Percentiles rank a stretch among this genome's conserved stretches.
phyloP scores from a whole-genome alignment of 2,797 vertebrate species.

The Sebastiscus tertius region DNA sequence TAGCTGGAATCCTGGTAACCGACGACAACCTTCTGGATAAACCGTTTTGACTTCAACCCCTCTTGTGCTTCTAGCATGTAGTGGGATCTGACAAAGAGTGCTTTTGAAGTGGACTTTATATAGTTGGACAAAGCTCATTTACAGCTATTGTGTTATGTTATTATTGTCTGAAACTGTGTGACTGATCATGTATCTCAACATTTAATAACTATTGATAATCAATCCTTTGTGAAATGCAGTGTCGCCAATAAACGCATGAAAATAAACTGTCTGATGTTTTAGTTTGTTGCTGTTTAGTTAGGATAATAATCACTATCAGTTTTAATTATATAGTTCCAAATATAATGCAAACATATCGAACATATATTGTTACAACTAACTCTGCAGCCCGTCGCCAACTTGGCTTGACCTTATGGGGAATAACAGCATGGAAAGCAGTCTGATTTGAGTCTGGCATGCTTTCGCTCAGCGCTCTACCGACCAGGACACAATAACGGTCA shows the following conservation, averaged over 20 bases:
- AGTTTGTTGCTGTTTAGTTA: neutral
- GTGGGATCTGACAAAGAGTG: constrained; percentile 23
- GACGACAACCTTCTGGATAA: constrained; percentile 1
- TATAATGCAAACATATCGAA: neutral
- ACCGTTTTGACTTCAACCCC: neutral
- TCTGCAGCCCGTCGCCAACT: constrained; percentile 7
- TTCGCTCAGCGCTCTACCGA: constrained; percentile 46
- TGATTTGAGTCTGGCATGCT: constrained; percentile 49
- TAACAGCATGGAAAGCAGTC: constrained; percentile 55
- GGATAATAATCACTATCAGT: neutral
- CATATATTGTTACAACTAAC: neutral
- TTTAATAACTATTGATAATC: neutral
- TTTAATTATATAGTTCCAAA: neutral
- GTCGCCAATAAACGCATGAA: constrained; percentile 65
- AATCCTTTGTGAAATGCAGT: constrained; percentile 43
- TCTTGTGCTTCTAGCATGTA: neutral
- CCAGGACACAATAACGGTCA: constrained; percentile 67
- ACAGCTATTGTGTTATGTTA: neutral
- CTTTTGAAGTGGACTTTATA: constrained; percentile 35
- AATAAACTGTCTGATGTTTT: constrained; percentile 30
- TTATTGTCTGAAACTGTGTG: constrained; percentile 4
- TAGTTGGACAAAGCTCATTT: neutral
- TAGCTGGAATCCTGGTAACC: neutral
- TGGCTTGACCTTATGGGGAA: constrained; percentile 51
- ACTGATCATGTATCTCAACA: neutral